phyloP scores from a whole-genome alignment of 1,140 invertebrate species.

The Stenopsyche tienmushanensis region DNA sequence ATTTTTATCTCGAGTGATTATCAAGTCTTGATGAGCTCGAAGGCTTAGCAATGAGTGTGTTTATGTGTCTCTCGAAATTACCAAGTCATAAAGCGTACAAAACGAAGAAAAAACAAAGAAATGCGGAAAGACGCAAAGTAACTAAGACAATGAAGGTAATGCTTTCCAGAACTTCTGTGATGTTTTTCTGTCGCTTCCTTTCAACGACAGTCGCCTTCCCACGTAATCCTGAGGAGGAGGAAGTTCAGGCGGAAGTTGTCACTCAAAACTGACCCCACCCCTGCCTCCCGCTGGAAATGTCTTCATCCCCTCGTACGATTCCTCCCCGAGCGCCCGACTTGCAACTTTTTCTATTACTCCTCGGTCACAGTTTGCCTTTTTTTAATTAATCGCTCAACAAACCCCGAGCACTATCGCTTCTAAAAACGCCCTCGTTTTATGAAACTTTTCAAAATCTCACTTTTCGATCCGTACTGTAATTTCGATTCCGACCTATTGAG shows the following conservation, averaged over 20 bases:
- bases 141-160: slow-evolving; percentile 11
- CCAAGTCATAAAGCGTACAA: too few relatives aligned
- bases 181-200: not conserved
- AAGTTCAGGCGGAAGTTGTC: slow-evolving; percentile 23
- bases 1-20: too few relatives aligned
- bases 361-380: slow-evolving; percentile 11
- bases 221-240: slow-evolving; percentile 15
- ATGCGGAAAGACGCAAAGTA: not conserved
- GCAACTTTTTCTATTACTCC: slow-evolving; percentile 15
- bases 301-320: not conserved
- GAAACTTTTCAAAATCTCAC: too few relatives aligned
- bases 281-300: slow-evolving; percentile 5
- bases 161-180: not conserved
- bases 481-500: too few relatives aligned
- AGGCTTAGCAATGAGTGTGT: too few relatives aligned
- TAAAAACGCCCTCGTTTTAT: too few relatives aligned
- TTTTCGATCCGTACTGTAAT: too few relatives aligned
- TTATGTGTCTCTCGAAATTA: too few relatives aligned
- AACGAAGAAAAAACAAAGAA: slow-evolving; percentile 1
- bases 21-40: too few relatives aligned
- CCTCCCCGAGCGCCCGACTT: not conserved
- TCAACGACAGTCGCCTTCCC: slow-evolving; percentile 18
- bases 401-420: too few relatives aligned
- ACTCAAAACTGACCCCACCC: slow-evolving; percentile 24
- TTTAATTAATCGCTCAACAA: slow-evolving; percentile 26